Conservation (phyloP, 2,113 vertebrate genomes). For the Thunnus thynnus region DNA sequence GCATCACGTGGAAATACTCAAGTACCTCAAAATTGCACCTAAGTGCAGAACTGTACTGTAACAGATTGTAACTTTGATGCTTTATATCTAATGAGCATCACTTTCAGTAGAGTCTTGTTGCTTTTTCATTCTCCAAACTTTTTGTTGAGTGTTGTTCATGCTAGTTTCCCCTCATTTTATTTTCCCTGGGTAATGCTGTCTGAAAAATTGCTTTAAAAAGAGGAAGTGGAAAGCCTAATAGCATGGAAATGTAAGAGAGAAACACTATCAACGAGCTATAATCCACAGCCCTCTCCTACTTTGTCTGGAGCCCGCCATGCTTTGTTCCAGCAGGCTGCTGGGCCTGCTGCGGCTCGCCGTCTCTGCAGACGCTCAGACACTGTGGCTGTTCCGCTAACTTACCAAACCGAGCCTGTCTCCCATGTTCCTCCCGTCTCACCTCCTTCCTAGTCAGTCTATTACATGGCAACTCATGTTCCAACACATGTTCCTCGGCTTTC, state of each 20-base stretch:
- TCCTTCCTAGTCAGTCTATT: slow-evolving; percentile 72
- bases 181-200: slow-evolving; percentile 18
- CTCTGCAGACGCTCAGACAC: slow-evolving; percentile 11
- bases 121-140: slow-evolving; percentile 15
- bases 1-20: no score
- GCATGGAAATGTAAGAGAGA: background rate
- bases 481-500: slow-evolving; percentile 68
- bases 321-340: slow-evolving; percentile 24
- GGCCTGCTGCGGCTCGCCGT: slow-evolving; percentile 4
- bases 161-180: slow-evolving; percentile 19
- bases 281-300: slow-evolving; percentile 36
- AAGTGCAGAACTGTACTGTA: no score
- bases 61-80: no score
- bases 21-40: no score
- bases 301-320: slow-evolving; percentile 21
- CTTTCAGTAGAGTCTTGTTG: no score
- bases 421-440: slow-evolving; percentile 35
- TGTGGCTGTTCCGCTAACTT: slow-evolving; percentile 46
- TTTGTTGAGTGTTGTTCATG: background rate
- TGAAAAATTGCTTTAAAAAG: slow-evolving; percentile 31
- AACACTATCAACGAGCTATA: slow-evolving; percentile 25
- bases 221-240: slow-evolving; percentile 34
- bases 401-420: slow-evolving; percentile 38
- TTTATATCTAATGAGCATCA: no score
- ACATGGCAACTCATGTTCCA: slow-evolving; percentile 75